phyloP scores from a whole-genome alignment of 2,113 vertebrate genomes.

The Gavialis gangeticus region DNA sequence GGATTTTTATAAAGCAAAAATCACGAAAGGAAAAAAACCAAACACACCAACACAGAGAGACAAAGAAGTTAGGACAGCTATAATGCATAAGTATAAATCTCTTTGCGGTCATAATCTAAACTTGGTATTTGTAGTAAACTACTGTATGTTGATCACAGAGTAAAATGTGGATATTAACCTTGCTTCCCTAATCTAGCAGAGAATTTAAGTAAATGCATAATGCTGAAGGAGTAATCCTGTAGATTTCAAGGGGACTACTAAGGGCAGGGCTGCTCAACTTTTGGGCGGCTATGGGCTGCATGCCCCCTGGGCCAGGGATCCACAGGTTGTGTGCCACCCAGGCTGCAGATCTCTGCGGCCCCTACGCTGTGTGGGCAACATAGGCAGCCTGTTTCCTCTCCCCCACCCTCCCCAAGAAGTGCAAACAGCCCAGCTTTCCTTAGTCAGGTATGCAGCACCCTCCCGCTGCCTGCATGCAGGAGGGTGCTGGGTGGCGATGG shows the following conservation, averaged over 20 bases:
- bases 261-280: too few relatives aligned
- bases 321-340: too few relatives aligned
- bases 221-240: not conserved
- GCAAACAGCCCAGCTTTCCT: too few relatives aligned
- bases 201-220: not conserved
- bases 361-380: too few relatives aligned
- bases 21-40: not conserved
- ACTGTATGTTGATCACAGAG: not conserved
- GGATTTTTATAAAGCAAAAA: not conserved
- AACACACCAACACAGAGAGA: not conserved
- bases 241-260: not conserved
- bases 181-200: not conserved
- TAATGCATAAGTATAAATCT: not conserved
- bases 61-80: not conserved
- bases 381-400: too few relatives aligned
- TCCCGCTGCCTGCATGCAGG: too few relatives aligned
- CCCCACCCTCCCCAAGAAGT: too few relatives aligned
- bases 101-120: not conserved
- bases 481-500: too few relatives aligned
- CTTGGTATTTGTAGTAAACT: not conserved
- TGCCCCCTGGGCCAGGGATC: too few relatives aligned
- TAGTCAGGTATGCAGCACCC: too few relatives aligned
- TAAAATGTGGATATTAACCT: not conserved
- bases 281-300: too few relatives aligned
- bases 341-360: too few relatives aligned